Base-by-base conservation (phyloP, 2,888 invertebrate genomes). In the Odontomyia ornata region DNA sequence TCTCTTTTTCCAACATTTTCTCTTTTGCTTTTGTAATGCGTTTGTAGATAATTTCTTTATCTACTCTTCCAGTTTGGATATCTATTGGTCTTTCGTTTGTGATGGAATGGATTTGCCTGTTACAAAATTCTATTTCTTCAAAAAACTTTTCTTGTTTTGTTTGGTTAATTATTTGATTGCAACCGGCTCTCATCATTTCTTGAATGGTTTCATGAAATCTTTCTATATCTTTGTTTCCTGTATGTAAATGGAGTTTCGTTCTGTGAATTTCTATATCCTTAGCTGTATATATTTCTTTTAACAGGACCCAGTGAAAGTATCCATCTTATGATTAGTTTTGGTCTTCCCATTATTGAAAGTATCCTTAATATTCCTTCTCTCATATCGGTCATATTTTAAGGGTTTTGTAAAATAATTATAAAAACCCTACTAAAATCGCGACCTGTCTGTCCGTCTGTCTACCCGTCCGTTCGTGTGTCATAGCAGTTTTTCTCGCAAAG, bases 341-440 rank as follows among this genome's bases (percentile, higher is more conserved):
- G 56, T 60, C 62, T 77, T 21, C 73, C 73, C 57, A 64, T 69
- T n/a, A 60, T 52, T 30, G 52, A 43, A 28, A 76, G 57, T 1
- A 75, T 57, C 23, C 36, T 23, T 52, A 69, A 69, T 15, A 76
- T 23, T 65, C 78, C 76, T 46, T 77, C 76, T 7, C 77, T 57
- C 21, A 79, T 30, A 52, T 75, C 75, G 47, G 64, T 69, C 25
- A 69, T 77, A n/a, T 76, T 78, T 65, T 77, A n/a, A n/a, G n/a
- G n/a, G n/a, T n/a, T n/a, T n/a, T n/a, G n/a, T n/a, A n/a, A n/a
- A n/a, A n/a, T n/a, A n/a, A n/a, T n/a, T n/a, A n/a, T n/a, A n/a
- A n/a, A n/a, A n/a, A n/a, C n/a, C n/a, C n/a, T n/a, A n/a, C n/a
- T n/a, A n/a, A n/a, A n/a, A n/a, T n/a, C n/a, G n/a, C n/a, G n/a